Conservation (phyloP, 2,113 vertebrate species). For the Elaphurus davidianus region DNA sequence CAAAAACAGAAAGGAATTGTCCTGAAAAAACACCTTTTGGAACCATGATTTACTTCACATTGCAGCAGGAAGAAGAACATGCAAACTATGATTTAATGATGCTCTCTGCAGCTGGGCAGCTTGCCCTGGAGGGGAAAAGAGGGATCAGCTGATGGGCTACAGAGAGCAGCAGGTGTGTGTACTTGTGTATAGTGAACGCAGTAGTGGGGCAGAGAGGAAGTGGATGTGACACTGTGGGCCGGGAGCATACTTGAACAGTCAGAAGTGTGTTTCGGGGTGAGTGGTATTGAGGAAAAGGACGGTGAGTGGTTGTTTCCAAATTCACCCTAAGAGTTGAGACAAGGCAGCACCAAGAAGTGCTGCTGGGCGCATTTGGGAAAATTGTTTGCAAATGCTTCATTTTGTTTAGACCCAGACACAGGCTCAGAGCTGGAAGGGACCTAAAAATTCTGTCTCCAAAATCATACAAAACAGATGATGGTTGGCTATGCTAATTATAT, state of each 20-base stretch:
- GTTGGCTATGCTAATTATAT: slow-evolving; percentile 54
- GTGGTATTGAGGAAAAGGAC: background rate
- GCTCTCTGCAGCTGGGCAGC: background rate
- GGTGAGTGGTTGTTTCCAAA: background rate
- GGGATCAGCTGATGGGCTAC: background rate
- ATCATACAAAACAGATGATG: slow-evolving; percentile 70
- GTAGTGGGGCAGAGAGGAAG: background rate
- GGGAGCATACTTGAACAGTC: background rate
- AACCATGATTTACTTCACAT: background rate
- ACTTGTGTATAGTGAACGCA: background rate
- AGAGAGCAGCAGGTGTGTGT: background rate
- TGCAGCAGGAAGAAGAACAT: background rate
- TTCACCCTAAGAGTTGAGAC: background rate
- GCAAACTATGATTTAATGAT: background rate
- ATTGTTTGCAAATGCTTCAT: slow-evolving; percentile 48
- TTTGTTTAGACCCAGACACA: slow-evolving; percentile 52
- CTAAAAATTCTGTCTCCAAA: slow-evolving; percentile 61
- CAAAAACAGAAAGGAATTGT: background rate
- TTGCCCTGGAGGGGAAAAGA: background rate
- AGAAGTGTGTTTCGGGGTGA: background rate
- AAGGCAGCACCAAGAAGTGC: slow-evolving; percentile 14
- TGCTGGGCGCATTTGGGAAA: slow-evolving; percentile 22
- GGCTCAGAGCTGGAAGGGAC: slow-evolving; percentile 42
- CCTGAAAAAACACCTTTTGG: background rate
- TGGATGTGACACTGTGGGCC: background rate